phyloP scores from a whole-genome alignment of 2,113 vertebrate species.

The Emydocephalus ijimae region DNA sequence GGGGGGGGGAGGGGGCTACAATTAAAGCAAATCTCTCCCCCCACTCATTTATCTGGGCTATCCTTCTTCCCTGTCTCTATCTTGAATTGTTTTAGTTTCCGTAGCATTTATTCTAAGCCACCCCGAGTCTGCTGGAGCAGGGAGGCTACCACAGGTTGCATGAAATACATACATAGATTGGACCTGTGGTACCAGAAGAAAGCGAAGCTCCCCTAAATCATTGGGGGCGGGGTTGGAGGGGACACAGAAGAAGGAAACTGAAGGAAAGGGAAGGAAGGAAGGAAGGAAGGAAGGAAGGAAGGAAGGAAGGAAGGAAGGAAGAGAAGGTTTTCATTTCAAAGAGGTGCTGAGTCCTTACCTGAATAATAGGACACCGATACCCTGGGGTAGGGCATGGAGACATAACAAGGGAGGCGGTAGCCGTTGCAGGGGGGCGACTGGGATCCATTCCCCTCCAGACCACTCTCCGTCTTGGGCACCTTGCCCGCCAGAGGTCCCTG shows the following conservation, averaged over 20 bases:
- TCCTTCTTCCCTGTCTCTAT: not conserved
- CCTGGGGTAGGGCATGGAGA: not conserved
- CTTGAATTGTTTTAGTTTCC: not conserved
- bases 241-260: not conserved
- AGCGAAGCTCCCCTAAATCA: no score
- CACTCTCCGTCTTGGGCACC: conserved; percentile 3
- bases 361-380: not conserved
- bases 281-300: no score
- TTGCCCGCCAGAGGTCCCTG: conserved; percentile 9
- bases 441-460: not conserved
- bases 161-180: not conserved
- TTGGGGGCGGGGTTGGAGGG: no score
- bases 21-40: not conserved
- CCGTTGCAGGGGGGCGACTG: not conserved
- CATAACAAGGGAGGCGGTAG: not conserved
- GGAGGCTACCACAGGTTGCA: not conserved
- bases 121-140: not conserved
- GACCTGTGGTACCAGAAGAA: not conserved
- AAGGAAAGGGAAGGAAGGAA: not conserved
- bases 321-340: no score
- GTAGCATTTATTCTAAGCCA: not conserved
- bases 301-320: not conserved
- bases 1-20: no score
- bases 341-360: not conserved
- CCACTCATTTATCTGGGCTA: not conserved